These are phyloP conservation scores for Mormyrus hasselquistii DNA, from an alignment of 2,797 vertebrate species.

Conservation along the genomic window DNA sequence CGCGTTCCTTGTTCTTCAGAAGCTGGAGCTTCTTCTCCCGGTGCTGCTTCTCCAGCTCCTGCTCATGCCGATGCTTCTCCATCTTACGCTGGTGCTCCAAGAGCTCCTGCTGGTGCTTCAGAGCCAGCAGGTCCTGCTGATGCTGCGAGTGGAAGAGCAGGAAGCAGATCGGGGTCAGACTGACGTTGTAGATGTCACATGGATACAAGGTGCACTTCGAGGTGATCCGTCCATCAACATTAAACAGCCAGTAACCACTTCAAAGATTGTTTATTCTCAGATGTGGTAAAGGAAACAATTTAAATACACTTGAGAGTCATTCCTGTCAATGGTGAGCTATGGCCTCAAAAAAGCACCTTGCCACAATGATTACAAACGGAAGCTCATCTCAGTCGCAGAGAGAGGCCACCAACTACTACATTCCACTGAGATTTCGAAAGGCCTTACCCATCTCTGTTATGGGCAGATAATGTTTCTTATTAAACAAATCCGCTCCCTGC, in stretches of 20 bases:
- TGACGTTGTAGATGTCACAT: too few species aligned
- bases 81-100: constrained; percentile 94
- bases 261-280: not conserved
- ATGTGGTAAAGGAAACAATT: not conserved
- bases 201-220: not conserved
- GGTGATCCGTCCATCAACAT: not conserved
- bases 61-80: constrained; percentile 86
- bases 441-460: not conserved
- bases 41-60: constrained; percentile 92
- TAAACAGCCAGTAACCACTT: not conserved
- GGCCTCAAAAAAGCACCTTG: not conserved
- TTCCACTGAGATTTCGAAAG: not conserved
- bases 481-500: not conserved
- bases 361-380: not conserved
- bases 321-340: not conserved
- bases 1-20: constrained; percentile 94
- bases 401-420: not conserved
- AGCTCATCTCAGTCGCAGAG: not conserved
- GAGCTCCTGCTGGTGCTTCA: constrained; percentile 95
- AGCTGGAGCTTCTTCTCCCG: constrained; percentile 89
- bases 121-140: constrained; percentile 88
- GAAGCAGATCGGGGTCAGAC: not conserved
- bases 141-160: constrained; percentile 60
- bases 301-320: not conserved
- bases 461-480: constrained; percentile 3